Percentiles rank a stretch among this genome's conserved stretches.
phyloP scores from a whole-genome alignment of 2,113 vertebrate species.

The Okapia johnstoni region DNA sequence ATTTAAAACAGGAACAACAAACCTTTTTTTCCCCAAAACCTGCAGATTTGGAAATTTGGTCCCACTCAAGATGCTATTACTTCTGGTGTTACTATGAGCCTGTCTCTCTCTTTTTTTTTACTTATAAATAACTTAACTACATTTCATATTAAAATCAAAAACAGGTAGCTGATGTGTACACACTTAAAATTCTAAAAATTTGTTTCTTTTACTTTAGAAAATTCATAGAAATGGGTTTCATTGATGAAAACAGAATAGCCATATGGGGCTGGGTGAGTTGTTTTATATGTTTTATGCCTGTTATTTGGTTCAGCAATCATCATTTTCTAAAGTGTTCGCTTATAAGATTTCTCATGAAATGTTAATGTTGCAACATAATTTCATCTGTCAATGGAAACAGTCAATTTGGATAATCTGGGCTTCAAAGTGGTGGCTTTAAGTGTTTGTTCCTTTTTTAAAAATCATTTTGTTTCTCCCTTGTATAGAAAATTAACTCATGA shows the following conservation, averaged over 20 bases:
- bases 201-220: slow-evolving; percentile 81
- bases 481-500: slow-evolving; percentile 35
- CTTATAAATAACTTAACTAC: not conserved
- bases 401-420: slow-evolving; percentile 47
- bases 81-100: not conserved
- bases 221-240: slow-evolving; percentile 88
- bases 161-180: slow-evolving; percentile 52
- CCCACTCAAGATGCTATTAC: rapidly evolving
- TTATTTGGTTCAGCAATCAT: slow-evolving; percentile 64
- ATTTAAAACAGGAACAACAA: not conserved
- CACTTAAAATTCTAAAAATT: slow-evolving; percentile 71
- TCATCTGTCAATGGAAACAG: slow-evolving; percentile 71
- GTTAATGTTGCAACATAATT: slow-evolving; percentile 70
- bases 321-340: slow-evolving; percentile 62
- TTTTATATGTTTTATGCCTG: slow-evolving; percentile 64
- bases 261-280: slow-evolving; percentile 90
- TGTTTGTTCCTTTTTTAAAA: slow-evolving; percentile 15
- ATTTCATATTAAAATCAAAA: not conserved
- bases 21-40: not conserved
- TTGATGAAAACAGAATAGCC: slow-evolving; percentile 87
- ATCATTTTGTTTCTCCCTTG: not conserved
- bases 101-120: not conserved
- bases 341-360: slow-evolving; percentile 69
- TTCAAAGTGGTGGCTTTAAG: slow-evolving; percentile 54
- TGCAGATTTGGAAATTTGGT: not conserved